Conservation (phyloP, 1,140 invertebrate species). For the Cherax quadricarinatus region DNA sequence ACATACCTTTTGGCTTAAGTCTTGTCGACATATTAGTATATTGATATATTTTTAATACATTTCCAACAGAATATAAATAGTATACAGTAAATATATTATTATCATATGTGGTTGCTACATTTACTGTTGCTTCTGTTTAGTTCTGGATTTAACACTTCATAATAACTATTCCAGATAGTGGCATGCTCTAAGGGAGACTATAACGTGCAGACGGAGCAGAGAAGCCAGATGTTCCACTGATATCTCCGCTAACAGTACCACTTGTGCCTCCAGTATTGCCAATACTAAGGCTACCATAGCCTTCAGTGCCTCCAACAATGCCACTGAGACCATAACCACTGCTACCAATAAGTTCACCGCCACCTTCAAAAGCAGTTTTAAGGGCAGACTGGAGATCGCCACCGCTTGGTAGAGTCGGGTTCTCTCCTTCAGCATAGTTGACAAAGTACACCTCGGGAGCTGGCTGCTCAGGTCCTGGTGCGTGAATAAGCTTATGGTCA, state of each 20-base stretch:
- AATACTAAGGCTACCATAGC: neutral
- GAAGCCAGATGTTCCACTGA: neutral
- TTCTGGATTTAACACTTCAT: no score
- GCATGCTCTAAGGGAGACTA: no score
- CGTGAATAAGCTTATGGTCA: conserved; percentile 25
- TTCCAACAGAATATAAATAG: no score
- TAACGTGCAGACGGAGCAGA: neutral
- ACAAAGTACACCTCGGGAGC: conserved; percentile 49
- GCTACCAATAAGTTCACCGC: conserved; percentile 24
- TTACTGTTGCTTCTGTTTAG: no score
- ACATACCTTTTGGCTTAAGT: no score
- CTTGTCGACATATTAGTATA: no score
- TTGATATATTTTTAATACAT: no score
- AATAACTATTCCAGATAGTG: no score
- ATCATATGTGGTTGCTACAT: no score
- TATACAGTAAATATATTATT: no score
- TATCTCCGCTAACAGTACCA: neutral
- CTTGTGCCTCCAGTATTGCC: no score
- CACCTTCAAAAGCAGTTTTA: conserved; percentile 13
- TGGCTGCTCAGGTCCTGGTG: conserved; percentile 1
- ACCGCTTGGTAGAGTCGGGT: conserved; percentile 33
- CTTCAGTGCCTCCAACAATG: neutral
- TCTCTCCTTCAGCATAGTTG: conserved; percentile 42
- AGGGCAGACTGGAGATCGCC: conserved; percentile 40
- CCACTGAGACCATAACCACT: conserved; percentile 5